Evolutionary conservation across 2,888 invertebrate genomes (phyloP), one percentile per base, ranked within the genome.

Genomic region (Macropis europaea): DNA sequence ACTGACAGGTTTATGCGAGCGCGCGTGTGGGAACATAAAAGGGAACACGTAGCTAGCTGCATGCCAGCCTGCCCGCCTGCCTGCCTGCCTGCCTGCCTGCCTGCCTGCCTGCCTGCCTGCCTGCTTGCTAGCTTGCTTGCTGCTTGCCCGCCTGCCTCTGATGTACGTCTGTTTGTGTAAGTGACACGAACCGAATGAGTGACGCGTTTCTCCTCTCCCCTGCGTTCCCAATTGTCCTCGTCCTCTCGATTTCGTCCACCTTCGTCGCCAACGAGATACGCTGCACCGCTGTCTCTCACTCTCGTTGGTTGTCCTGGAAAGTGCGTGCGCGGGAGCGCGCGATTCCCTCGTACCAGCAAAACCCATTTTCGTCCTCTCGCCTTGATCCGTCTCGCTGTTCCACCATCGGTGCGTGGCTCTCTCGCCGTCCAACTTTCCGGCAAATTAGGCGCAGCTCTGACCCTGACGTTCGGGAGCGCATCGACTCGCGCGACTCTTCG

Each of bases 91-190:
- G 26, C 28, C 7, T 47, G 54, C 42, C 30, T 42, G 36, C 57
- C 2, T 17, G 45, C 22, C 7, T 56, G 48, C 61, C 28, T 48
- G 67, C 34, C 53, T 28, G 68, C 50, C 53, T 56, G 47, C 57
- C 38, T 53, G 62, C 17, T 13, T 50, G 59, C 45, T 15, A 36
- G 48, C 50, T 17, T 34, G 53, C 45, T 17, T 38, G 56, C 34
- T 22, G 69, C 28, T 15, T 19, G 75, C 77, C 82, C 73, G 73
- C 76, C 86, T 87, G 88, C 79, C 82, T 83, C 83, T 89, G 89
- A 89, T 89, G 88, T 88, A 89, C 88, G 87, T 88, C 88, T 87
- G 89, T 88, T 89, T 89, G 88, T 89, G 90, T 88, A 90, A 89
- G 88, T 89, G 90, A 89, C 89, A 87, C 86, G 85, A 79, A 84